Percentiles rank a stretch among this genome's conserved stretches.
Conservation (phyloP, 2,797 vertebrate genomes). For the Rhinichthys osculus region DNA sequence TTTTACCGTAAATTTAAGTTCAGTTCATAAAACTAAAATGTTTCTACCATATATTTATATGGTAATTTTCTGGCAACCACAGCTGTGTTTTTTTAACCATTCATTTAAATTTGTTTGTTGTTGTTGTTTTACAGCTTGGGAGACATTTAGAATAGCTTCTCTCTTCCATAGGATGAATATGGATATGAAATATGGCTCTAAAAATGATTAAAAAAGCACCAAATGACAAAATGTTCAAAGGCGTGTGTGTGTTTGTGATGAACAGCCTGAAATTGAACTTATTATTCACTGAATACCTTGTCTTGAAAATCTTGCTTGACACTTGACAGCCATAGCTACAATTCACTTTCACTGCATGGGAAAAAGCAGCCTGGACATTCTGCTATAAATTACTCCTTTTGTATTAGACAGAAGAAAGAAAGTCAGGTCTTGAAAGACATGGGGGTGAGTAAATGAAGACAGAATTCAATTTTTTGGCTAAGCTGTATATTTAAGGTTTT, state of each 20-base stretch:
- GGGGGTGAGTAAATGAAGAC: neutral
- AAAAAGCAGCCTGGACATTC: neutral
- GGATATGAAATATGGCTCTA: neutral
- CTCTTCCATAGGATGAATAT: neutral
- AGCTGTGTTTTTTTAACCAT: neutral
- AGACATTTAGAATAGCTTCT: neutral
- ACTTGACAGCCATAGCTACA: neutral
- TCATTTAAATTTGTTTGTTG: no score
- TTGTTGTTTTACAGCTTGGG: neutral
- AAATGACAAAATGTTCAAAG: neutral
- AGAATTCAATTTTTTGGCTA: neutral
- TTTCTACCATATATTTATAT: neutral
- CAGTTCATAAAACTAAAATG: neutral
- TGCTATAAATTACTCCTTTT: neutral
- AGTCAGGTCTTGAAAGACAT: neutral
- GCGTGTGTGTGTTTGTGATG: neutral
- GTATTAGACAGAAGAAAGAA: neutral
- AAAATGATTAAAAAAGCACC: neutral
- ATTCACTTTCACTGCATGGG: neutral
- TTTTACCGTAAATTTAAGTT: neutral
- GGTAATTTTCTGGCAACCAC: neutral
- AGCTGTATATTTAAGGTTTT: neutral
- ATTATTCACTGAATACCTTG: conserved; percentile 20
- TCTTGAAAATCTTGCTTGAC: neutral
- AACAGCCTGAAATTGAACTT: neutral